phyloP scores from a whole-genome alignment of 2,888 invertebrate genomes.

The Drosophila picticornis region DNA sequence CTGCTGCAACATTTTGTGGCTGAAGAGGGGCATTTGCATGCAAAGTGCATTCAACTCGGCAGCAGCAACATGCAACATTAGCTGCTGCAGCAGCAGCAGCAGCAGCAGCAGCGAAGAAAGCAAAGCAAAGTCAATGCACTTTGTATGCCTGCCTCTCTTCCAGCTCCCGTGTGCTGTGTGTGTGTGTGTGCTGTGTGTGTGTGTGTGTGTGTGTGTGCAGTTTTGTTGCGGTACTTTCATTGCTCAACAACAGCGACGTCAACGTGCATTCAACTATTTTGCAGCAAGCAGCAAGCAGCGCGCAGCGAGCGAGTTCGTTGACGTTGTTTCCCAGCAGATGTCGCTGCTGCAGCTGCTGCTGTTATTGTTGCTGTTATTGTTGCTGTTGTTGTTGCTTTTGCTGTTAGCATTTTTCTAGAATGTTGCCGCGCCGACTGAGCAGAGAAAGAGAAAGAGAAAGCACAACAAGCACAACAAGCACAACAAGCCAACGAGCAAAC shows the following conservation, averaged over 20 bases:
- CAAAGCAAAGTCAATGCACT: constrained; percentile 79
- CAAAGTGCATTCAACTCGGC: constrained; percentile 74
- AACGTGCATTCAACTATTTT: constrained; percentile 50
- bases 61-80: constrained; percentile 31
- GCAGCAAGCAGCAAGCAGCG: constrained; percentile 37
- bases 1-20: constrained; percentile 23
- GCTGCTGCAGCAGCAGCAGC: constrained; percentile 22
- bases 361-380: constrained; percentile 8
- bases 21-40: constrained; percentile 47
- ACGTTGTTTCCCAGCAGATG: constrained; percentile 50
- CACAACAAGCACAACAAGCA: neutral
- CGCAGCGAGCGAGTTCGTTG: constrained; percentile 67
- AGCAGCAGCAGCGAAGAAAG: constrained; percentile 63
- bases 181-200: constrained; percentile 11
- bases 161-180: constrained; percentile 1
- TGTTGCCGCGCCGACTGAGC: constrained; percentile 60
- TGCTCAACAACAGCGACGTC: constrained; percentile 59
- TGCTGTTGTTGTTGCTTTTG: constrained; percentile 17
- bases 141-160: constrained; percentile 42
- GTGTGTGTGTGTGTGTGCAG: constrained; percentile 51
- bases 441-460: constrained; percentile 70
- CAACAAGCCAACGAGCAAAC: neutral
- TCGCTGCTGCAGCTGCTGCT: constrained; percentile 7
- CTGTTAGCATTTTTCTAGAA: constrained; percentile 62
- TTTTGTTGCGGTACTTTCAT: constrained; percentile 79